Evolutionary conservation across 2,797 vertebrate species (phyloP).

Genomic region (Petrocephalus sullivani): DNA sequence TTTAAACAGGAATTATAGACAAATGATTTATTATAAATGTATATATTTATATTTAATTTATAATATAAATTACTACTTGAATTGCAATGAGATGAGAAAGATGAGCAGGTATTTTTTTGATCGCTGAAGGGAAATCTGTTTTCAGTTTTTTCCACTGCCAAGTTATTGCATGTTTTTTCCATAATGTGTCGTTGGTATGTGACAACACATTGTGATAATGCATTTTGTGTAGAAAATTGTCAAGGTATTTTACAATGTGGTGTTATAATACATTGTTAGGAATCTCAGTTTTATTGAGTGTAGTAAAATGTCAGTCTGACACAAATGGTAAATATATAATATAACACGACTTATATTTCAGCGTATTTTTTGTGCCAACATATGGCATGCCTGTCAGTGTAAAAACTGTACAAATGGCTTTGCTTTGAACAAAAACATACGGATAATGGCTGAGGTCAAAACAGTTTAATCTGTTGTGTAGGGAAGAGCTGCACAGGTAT

Average conservation of each 20-base stretch:
- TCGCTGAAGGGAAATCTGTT: not conserved
- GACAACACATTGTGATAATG: not conserved
- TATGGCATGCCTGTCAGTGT: not conserved
- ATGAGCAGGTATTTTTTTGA: not conserved
- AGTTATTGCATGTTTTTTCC: not conserved
- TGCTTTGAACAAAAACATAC: not conserved
- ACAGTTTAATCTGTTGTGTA: not conserved
- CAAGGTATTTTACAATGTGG: not conserved
- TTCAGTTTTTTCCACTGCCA: not conserved
- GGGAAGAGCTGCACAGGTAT: slow-evolving; percentile 3
- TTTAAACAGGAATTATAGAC: not conserved
- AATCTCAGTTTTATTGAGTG: not conserved
- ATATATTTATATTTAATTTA: not conserved
- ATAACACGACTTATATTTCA: not conserved
- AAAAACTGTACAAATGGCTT: slow-evolving; percentile 7
- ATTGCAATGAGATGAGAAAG: not conserved
- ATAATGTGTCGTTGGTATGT: not conserved
- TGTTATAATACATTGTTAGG: not conserved
- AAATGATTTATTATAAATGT: not conserved
- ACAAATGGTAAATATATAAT: not conserved
- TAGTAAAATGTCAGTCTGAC: not conserved
- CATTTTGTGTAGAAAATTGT: not conserved
- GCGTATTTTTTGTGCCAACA: not conserved
- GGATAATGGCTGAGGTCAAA: not conserved
- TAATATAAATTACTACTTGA: not conserved